phyloP scores from a whole-genome alignment of 2,797 vertebrate genomes.

The Chaetodon trifasciatus region DNA sequence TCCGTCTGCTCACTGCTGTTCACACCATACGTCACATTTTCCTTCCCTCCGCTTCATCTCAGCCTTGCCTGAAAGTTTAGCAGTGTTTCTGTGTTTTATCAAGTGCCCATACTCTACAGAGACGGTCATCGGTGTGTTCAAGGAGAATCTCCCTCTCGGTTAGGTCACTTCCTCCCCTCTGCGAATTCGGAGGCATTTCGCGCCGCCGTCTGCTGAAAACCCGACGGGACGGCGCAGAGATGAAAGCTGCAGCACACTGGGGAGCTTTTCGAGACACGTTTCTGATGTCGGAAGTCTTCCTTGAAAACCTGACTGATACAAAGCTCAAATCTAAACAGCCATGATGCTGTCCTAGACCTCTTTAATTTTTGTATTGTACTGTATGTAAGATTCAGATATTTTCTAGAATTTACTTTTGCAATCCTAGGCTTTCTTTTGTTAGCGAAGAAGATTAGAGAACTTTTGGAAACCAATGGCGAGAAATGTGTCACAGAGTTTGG shows the following conservation, averaged over 20 bases:
- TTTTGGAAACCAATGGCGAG: constrained; percentile 54
- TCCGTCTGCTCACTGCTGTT: constrained; percentile 51
- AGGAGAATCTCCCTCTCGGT: constrained; percentile 55
- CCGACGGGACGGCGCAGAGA: constrained; percentile 36
- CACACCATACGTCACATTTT: constrained; percentile 14
- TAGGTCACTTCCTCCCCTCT: constrained; percentile 46
- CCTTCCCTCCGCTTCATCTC: constrained; percentile 52
- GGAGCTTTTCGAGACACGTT: constrained; percentile 79
- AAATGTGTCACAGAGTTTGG: constrained; percentile 59
- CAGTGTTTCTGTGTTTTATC: constrained; percentile 72
- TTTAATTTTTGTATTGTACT: constrained; percentile 87
- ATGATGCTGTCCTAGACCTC: constrained; percentile 85
- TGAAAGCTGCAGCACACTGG: constrained; percentile 74
- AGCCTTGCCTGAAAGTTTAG: constrained; percentile 61
- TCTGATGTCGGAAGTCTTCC: constrained; percentile 94
- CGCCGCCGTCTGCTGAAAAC: constrained; percentile 45
- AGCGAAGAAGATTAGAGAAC: constrained; percentile 59
- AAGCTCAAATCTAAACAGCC: constrained; percentile 83
- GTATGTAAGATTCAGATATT: constrained; percentile 90
- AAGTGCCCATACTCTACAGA: constrained; percentile 79
- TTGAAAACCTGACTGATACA: constrained; percentile 89
- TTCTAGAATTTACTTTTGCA: constrained; percentile 93
- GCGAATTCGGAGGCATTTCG: constrained; percentile 44
- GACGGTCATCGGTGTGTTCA: constrained; percentile 47
- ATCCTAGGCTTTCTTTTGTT: constrained; percentile 76